Base-by-base conservation (phyloP, 1,140 invertebrate species). In the Sipha flava region DNA sequence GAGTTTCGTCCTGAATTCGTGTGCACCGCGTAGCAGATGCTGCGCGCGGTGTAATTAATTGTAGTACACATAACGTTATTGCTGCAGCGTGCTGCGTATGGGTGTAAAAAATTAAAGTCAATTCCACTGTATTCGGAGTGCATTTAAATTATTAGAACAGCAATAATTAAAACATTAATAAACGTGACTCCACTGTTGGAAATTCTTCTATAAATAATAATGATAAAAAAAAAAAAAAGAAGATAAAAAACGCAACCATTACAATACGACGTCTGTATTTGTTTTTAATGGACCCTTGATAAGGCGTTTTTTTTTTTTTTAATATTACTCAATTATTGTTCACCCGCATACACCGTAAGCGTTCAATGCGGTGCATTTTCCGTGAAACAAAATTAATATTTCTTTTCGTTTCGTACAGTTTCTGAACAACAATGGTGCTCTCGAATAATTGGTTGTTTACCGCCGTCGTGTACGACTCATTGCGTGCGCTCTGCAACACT, bases 81-180 rank as follows among this genome's bases (percentile, higher is more conserved):
- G 37, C 37, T 1, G 21, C 40, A 34, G 23, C 40, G 40, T 68
- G 43, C 7, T 45, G 45, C 40, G 16, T 70, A 29, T 47, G n/a
- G n/a, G n/a, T n/a, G n/a, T n/a, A n/a, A 70, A 45, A 47, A 70
- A 70, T 70, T 47, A 70, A 70, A 70, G 47, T 23, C 47, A 70
- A 47, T 70, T 47, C 47, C 43, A 26, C 40, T 29, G 43, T 70
- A n/a, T n/a, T 70, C 21, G 66, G 16, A 45, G 66, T 47, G 43
- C 66, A 29, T 70, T 70, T 45, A 29, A 47, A 47, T 70, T 70
- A 47, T 70, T 70, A 70, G 43, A 29, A 47, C 66, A n/a, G n/a
- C n/a, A n/a, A n/a, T n/a, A 70, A 70, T 70, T 70, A 70, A 70
- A 45, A 45, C 5, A 29, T 43, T 59, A 59, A 59, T 31, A 31